Percentiles rank a stretch among this genome's conserved stretches.
Evolutionary conservation across 2,797 vertebrate species (phyloP).

Genomic region (Cryptoprocta ferox): DNA sequence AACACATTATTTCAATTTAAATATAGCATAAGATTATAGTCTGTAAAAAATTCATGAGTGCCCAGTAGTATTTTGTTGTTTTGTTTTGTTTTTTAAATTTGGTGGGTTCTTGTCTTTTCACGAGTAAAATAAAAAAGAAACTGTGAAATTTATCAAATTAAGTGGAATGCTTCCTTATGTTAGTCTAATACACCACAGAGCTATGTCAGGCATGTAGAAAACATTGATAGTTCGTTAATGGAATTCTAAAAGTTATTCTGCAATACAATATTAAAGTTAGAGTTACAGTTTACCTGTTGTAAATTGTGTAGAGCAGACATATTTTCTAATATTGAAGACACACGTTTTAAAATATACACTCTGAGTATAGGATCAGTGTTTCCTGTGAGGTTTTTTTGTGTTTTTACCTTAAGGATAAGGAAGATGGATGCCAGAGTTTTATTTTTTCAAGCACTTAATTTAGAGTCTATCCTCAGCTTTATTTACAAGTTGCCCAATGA

Average conservation of each 20-base stretch:
- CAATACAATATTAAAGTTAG: background rate
- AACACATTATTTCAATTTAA: constrained; percentile 62
- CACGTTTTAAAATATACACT: background rate
- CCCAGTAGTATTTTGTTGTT: background rate
- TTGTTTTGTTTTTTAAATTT: background rate
- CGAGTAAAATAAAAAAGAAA: background rate
- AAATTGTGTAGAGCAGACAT: background rate
- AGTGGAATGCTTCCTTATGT: background rate
- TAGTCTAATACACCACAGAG: background rate
- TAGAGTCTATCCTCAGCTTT: background rate
- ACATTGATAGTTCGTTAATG: background rate
- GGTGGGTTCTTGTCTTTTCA: background rate
- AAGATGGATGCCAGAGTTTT: background rate
- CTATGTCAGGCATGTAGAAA: background rate
- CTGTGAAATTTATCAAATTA: constrained; percentile 11
- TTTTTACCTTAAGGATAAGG: background rate
- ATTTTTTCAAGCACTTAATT: background rate
- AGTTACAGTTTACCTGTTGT: constrained; percentile 16
- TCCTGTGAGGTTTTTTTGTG: background rate
- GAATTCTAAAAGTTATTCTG: constrained; percentile 22
- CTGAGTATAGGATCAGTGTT: background rate
- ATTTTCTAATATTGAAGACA: constrained; percentile 20
- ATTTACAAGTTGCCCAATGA: background rate
- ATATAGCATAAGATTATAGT: background rate
- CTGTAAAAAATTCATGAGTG: background rate